Percentiles rank a stretch among this genome's conserved stretches.
Conservation (phyloP, 1,140 invertebrate species). For the Chelonus insularis region DNA sequence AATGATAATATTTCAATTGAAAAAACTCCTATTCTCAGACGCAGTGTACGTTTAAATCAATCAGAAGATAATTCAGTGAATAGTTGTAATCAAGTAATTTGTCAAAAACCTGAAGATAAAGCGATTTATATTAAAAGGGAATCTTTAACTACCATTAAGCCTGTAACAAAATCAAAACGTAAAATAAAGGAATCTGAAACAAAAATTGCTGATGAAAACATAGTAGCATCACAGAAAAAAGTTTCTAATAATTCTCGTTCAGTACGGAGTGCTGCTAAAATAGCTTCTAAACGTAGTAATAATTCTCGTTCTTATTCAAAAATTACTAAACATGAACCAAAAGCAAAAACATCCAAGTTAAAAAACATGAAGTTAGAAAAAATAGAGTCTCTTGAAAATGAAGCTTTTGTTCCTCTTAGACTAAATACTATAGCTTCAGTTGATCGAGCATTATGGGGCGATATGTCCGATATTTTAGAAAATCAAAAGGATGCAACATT, state of each 20-base stretch:
- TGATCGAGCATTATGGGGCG: conserved; percentile 54
- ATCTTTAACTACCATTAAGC: conserved; percentile 32
- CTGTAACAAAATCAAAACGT: conserved; percentile 39
- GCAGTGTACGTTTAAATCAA: conserved; percentile 52
- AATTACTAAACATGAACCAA: conserved; percentile 25
- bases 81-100: conserved; percentile 26
- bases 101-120: conserved; percentile 27
- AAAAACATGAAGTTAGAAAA: conserved; percentile 26
- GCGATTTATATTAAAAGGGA: too few species aligned
- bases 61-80: conserved; percentile 46
- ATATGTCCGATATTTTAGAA: conserved; percentile 53
- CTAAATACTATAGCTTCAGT: conserved; percentile 44
- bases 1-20: conserved; percentile 27
- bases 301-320: conserved; percentile 17
- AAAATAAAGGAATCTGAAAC: conserved; percentile 43
- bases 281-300: background rate
- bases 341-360: conserved; percentile 24
- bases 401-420: conserved; percentile 25
- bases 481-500: conserved; percentile 37
- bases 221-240: too few species aligned
- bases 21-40: conserved; percentile 41
- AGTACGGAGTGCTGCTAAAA: too few species aligned
- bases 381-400: conserved; percentile 29
- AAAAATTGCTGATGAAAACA: conserved; percentile 40
- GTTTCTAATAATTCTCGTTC: too few species aligned